phyloP scores from a whole-genome alignment of 2,113 vertebrate genomes.

The Tricholaema leucomelas region DNA sequence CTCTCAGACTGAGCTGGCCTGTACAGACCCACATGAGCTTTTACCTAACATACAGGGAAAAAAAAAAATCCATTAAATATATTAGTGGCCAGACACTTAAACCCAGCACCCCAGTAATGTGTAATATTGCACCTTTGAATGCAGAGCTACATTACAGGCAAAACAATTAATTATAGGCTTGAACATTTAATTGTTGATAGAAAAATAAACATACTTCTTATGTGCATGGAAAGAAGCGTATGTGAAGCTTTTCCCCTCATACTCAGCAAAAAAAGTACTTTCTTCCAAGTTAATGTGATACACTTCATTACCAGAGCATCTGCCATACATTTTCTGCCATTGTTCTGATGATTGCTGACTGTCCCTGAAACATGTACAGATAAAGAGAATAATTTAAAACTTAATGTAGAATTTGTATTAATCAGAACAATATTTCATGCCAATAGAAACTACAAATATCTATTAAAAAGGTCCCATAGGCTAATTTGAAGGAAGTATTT shows the following conservation, averaged over 20 bases:
- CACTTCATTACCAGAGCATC: constrained; percentile 96
- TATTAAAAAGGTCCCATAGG: background rate
- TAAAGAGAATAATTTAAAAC: background rate
- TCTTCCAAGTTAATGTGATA: constrained; percentile 94
- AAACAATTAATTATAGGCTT: background rate
- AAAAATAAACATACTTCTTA: constrained; percentile 87
- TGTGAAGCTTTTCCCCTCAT: constrained; percentile 95
- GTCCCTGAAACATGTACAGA: constrained; percentile 80
- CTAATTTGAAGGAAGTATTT: constrained; percentile 8
- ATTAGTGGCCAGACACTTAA: background rate
- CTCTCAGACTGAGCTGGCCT: background rate
- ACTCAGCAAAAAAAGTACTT: constrained; percentile 95
- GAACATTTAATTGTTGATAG: background rate
- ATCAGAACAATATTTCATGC: background rate
- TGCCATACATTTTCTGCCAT: constrained; percentile 96
- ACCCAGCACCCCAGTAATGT: background rate
- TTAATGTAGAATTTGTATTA: background rate
- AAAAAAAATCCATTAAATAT: background rate
- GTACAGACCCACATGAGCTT: background rate
- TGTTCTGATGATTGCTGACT: constrained; percentile 92
- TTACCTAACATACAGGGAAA: background rate
- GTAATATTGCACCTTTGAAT: background rate
- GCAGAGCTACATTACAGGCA: background rate
- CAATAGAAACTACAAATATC: background rate
- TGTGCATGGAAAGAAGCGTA: constrained; percentile 97